These are phyloP conservation scores for Diarsia mendica DNA, from an alignment of 2,888 invertebrate species.

Conservation along the genomic window DNA sequence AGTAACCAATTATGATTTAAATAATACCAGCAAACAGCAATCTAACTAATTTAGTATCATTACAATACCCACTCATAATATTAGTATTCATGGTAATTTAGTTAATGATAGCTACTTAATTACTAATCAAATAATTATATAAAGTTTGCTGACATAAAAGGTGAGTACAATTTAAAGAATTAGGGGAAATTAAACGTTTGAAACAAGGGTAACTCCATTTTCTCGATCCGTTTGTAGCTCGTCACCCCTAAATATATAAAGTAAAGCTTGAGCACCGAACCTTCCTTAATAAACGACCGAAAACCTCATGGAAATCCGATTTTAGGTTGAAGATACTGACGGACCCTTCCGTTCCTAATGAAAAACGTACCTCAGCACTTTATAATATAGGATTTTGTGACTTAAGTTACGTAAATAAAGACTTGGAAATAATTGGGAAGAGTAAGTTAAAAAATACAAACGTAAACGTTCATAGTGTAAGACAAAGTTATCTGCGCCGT, in stretches of 20 bases:
- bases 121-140: conserved; percentile 13
- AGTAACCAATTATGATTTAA: neutral
- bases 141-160: neutral
- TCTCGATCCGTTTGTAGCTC: conserved; percentile 21
- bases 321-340: conserved; percentile 47
- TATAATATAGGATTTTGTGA: conserved; percentile 24
- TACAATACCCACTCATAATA: neutral
- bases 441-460: conserved; percentile 18
- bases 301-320: conserved; percentile 58
- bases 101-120: neutral
- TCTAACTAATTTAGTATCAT: neutral
- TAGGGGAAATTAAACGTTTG: conserved; percentile 18
- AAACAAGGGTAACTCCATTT: conserved; percentile 26
- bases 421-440: neutral
- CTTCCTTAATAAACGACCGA: conserved; percentile 52
- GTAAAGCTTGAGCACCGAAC: conserved; percentile 45
- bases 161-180: neutral
- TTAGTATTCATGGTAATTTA: neutral
- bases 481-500: conserved; percentile 21
- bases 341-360: conserved; percentile 47
- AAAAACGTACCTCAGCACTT: conserved; percentile 19
- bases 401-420: conserved; percentile 1
- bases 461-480: conserved; percentile 7
- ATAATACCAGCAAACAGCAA: neutral
- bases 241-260: conserved; percentile 47